Percentiles rank a stretch among this genome's conserved stretches.
phyloP scores from a whole-genome alignment of 1,140 invertebrate species.

The Drosophila lacertosa region DNA sequence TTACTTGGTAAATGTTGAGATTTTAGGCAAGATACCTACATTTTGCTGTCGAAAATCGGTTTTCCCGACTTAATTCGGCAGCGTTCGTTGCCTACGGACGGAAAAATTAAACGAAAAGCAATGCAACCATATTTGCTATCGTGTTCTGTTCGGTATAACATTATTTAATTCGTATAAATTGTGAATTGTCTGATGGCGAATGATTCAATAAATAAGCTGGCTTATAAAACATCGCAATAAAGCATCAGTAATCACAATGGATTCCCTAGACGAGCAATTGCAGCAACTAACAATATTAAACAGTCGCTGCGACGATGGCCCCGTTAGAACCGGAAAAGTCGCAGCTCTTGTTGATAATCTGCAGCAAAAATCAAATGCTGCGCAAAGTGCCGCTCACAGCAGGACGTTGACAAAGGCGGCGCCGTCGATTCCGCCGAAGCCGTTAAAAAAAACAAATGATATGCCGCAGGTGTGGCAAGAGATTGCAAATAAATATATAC shows the following conservation, averaged over 20 bases:
- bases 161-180: not conserved
- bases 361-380: conserved; percentile 23
- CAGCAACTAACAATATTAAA: conserved; percentile 17
- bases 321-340: conserved; percentile 43
- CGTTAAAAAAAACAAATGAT: conserved; percentile 37
- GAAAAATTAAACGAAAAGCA: not conserved
- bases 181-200: not conserved
- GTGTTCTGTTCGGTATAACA: not conserved
- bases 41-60: too few relatives aligned
- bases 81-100: too few relatives aligned
- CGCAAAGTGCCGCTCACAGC: not conserved
- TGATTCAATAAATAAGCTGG: not conserved
- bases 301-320: conserved; percentile 12
- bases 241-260: conserved; percentile 15
- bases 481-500: not conserved
- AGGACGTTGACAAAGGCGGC: conserved; percentile 14
- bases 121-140: not conserved
- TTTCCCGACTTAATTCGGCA: too few relatives aligned
- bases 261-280: conserved; percentile 20
- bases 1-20: too few relatives aligned
- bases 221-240: not conserved
- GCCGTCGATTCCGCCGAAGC: conserved; percentile 58
- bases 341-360: conserved; percentile 52
- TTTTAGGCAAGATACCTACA: too few relatives aligned
- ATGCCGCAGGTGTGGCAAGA: conserved; percentile 49